A percentile compares a stretch with the other conserved stretches of the same genome.
Conservation (phyloP, 1,140 invertebrate genomes). For the Bombus ignitus region DNA sequence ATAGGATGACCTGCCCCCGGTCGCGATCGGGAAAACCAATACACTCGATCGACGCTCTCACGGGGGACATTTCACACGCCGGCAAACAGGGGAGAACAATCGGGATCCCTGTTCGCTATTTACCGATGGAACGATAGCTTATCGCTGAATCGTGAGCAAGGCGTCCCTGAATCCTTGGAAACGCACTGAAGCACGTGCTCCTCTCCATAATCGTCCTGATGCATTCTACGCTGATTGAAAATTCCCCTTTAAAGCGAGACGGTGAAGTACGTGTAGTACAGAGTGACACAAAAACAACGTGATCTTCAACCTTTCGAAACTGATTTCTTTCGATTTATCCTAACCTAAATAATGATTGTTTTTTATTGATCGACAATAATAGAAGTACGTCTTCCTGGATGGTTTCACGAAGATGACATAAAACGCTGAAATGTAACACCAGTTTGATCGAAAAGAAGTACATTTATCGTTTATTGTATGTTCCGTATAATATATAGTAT, state of each 20-base stretch:
- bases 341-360: too few species aligned
- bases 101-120: slow-evolving; percentile 50
- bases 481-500: too few species aligned
- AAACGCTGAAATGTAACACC: not conserved
- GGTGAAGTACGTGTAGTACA: not conserved
- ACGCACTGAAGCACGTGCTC: not conserved
- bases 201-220: not conserved
- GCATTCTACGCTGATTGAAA: not conserved
- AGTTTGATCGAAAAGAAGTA: not conserved
- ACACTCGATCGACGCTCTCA: slow-evolving; percentile 19
- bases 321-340: not conserved
- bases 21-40: slow-evolving; percentile 1
- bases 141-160: not conserved
- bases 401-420: too few species aligned
- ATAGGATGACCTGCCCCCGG: slow-evolving; percentile 26
- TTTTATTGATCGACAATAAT: not conserved
- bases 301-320: too few species aligned
- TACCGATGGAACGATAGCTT: slow-evolving; percentile 50
- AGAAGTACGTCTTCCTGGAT: not conserved
- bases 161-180: not conserved
- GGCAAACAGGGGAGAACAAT: slow-evolving; percentile 52
- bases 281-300: not conserved
- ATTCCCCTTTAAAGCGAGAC: not conserved
- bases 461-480: not conserved
- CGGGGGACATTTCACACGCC: slow-evolving; percentile 54